A percentile compares a stretch with the other conserved stretches of the same genome.
These are phyloP conservation scores for Notospermus geniculatus DNA, from an alignment of 1,140 invertebrate species.

Conservation along the genomic window DNA sequence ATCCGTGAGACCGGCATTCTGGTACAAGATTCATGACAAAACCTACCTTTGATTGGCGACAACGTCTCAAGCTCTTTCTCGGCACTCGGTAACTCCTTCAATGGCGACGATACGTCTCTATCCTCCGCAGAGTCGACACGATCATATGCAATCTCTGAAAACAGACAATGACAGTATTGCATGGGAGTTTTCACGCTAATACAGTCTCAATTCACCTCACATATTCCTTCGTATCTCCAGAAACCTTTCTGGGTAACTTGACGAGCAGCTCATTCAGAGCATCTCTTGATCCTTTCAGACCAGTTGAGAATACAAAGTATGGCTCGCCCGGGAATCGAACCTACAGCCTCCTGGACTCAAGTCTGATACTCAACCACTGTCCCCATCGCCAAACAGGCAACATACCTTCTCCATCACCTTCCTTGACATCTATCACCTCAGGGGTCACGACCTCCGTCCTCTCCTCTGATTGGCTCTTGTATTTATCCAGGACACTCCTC, in stretches of 20 bases:
- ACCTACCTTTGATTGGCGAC: conserved; percentile 3
- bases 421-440: not conserved
- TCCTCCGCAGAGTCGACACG: not conserved
- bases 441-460: not conserved
- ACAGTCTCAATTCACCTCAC: too few relatives aligned
- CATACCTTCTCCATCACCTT: not conserved
- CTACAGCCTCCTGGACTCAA: too few relatives aligned
- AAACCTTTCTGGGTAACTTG: too few relatives aligned
- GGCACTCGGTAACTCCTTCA: conserved; percentile 5
- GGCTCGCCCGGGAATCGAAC: too few relatives aligned
- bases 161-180: not conserved
- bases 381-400: too few relatives aligned
- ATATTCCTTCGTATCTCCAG: too few relatives aligned
- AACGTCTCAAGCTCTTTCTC: conserved; percentile 9
- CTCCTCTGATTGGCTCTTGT: conserved; percentile 15
- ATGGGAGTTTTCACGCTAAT: too few relatives aligned
- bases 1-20: too few relatives aligned
- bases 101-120: not conserved
- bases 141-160: not conserved
- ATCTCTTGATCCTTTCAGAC: too few relatives aligned
- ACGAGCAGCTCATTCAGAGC: too few relatives aligned
- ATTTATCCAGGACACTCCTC: conserved; percentile 29
- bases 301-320: too few relatives aligned
- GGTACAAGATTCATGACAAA: too few relatives aligned
- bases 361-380: not conserved